Percentiles rank a stretch among this genome's conserved stretches.
Conservation (phyloP, 2,797 vertebrate species). For the Lophius americanus region DNA sequence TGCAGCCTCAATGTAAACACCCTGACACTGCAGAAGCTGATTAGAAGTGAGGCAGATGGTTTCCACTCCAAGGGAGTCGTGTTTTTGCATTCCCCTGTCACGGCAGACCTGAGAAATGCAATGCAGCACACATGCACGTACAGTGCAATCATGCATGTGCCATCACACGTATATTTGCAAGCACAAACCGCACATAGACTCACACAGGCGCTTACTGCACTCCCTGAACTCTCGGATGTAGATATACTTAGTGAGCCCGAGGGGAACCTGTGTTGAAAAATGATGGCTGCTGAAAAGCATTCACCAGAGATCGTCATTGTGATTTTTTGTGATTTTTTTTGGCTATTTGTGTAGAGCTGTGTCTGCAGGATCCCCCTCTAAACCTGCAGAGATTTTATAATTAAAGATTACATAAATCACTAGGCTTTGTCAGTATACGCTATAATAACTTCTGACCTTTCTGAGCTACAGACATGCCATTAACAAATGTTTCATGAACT, state of each 20-base stretch:
- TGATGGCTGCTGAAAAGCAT: neutral
- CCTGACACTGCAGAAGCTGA: slow-evolving; percentile 68
- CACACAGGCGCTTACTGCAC: neutral
- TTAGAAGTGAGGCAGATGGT: slow-evolving; percentile 72
- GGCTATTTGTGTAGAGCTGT: neutral
- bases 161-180: neutral
- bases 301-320: slow-evolving; percentile 13
- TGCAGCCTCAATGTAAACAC: slow-evolving; percentile 74
- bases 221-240: slow-evolving; percentile 6
- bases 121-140: slow-evolving; percentile 12
- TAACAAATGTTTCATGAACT: slow-evolving; percentile 40
- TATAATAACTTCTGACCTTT: neutral
- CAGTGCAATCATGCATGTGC: neutral
- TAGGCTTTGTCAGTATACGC: neutral
- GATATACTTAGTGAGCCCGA: slow-evolving; percentile 15
- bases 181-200: neutral
- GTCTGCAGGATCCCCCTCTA: slow-evolving; percentile 5
- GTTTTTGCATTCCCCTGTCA: slow-evolving; percentile 76
- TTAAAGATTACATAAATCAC: slow-evolving; percentile 16
- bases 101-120: slow-evolving; percentile 54
- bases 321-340: too few relatives aligned
- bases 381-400: slow-evolving; percentile 17
- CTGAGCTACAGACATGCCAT: neutral
- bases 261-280: slow-evolving; percentile 8
- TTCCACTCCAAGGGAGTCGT: slow-evolving; percentile 69